Conservation (phyloP, 2,113 vertebrate species). For the Prionailurus bengalensis region DNA sequence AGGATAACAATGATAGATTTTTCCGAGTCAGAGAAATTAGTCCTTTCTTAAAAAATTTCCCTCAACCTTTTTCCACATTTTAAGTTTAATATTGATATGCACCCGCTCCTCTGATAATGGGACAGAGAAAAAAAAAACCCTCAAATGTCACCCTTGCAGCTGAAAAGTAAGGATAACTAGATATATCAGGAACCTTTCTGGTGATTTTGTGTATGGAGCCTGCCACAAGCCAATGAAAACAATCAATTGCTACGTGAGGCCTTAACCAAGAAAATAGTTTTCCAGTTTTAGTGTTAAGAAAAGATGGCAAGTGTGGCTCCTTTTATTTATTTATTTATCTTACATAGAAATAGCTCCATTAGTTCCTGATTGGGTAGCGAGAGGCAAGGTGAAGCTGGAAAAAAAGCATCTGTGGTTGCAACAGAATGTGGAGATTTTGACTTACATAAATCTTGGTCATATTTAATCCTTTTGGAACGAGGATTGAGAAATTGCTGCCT, state of each 20-base stretch:
- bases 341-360: neutral
- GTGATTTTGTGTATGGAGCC: neutral
- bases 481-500: conserved; percentile 6
- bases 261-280: neutral
- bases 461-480: conserved; percentile 17
- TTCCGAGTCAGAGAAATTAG: neutral
- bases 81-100: neutral
- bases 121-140: neutral
- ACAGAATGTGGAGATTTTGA: neutral
- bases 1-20: neutral
- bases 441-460: neutral
- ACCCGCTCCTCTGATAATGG: neutral
- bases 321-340: neutral
- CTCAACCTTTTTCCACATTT: neutral
- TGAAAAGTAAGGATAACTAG: neutral
- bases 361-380: neutral
- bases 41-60: neutral
- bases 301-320: accelerated
- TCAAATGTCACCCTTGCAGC: neutral
- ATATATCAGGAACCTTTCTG: neutral
- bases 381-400: neutral
- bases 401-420: neutral
- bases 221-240: neutral
- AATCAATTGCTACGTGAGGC: neutral
- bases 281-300: neutral